A percentile compares a stretch with the other conserved stretches of the same genome.
Evolutionary conservation across 1,140 invertebrate species (phyloP).

Genomic region (Drosophila littoralis): DNA sequence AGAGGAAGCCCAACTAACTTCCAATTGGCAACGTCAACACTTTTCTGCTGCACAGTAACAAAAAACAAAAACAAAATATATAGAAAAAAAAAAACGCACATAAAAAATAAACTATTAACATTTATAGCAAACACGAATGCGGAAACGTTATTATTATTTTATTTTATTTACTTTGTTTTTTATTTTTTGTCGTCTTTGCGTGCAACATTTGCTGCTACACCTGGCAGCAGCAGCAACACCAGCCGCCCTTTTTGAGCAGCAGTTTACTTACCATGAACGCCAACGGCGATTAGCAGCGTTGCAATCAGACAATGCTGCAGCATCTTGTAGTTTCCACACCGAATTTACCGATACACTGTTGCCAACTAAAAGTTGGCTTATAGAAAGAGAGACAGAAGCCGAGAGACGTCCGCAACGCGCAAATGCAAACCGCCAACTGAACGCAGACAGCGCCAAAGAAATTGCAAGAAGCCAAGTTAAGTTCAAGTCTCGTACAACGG

Average conservation of each 20-base stretch:
- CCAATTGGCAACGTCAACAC: conserved; percentile 58
- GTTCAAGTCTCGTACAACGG: conserved; percentile 32
- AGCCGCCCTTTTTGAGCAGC: not conserved
- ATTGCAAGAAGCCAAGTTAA: conserved; percentile 74
- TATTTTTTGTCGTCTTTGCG: conserved; percentile 7
- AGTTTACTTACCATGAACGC: conserved; percentile 63
- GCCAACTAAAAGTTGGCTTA: not conserved
- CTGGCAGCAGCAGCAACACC: not conserved
- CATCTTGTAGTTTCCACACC: conserved; percentile 53
- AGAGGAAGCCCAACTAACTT: conserved; percentile 40
- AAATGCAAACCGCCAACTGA: conserved; percentile 81
- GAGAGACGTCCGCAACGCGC: conserved; percentile 70
- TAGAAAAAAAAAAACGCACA: conserved; percentile 5
- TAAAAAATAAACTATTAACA: conserved; percentile 32
- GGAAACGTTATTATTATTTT: conserved; percentile 36
- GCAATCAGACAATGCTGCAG: conserved; percentile 62
- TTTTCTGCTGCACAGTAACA: conserved; percentile 41
- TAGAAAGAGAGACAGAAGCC: not conserved
- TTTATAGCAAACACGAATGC: conserved; percentile 53
- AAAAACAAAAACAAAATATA: conserved; percentile 42
- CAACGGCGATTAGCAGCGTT: conserved; percentile 50
- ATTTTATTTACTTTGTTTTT: conserved; percentile 6
- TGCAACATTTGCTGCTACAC: conserved; percentile 5
- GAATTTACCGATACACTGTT: conserved; percentile 8
- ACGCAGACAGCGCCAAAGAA: conserved; percentile 61